Evolutionary conservation across 37 sponge, comb jelly and placozoan species (phyloP).

Genomic region (Axinella damicornis): DNA sequence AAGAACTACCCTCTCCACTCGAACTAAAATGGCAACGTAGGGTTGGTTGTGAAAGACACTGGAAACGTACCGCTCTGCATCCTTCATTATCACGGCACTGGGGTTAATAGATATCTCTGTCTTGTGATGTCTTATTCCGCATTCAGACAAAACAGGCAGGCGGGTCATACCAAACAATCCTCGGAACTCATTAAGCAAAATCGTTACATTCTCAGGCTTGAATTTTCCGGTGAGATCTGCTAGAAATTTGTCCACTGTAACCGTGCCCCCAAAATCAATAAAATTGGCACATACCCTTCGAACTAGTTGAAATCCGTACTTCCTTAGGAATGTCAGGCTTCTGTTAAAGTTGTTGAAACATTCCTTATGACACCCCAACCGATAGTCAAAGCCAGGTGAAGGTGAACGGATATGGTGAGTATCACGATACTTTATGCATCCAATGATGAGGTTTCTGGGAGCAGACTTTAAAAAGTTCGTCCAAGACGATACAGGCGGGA

Average conservation of each 20-base stretch:
- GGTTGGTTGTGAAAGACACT: not conserved
- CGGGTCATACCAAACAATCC: slow-evolving; percentile 55
- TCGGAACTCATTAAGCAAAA: slow-evolving; percentile 47
- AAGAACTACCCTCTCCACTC: slow-evolving; percentile 35
- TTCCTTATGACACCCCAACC: not conserved
- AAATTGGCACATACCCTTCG: slow-evolving; percentile 28
- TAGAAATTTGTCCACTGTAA: not conserved
- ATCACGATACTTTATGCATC: slow-evolving; percentile 36
- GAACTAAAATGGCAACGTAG: slow-evolving; percentile 18
- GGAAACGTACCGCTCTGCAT: slow-evolving; percentile 6
- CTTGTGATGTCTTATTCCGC: slow-evolving; percentile 13
- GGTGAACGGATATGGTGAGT: slow-evolving; percentile 21
- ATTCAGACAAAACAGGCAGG: slow-evolving; percentile 15
- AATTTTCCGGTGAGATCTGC: slow-evolving; percentile 6
- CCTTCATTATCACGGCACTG: slow-evolving; percentile 1
- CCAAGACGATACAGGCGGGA: slow-evolving; percentile 13
- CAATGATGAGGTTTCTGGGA: slow-evolving; percentile 27
- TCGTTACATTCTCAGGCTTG: slow-evolving; percentile 14
- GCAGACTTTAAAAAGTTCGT: slow-evolving; percentile 22
- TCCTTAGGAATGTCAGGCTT: not conserved
- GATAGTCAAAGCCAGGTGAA: slow-evolving; percentile 9
- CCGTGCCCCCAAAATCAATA: slow-evolving; percentile 9
- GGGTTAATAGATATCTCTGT: slow-evolving; percentile 1
- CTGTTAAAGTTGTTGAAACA: slow-evolving; percentile 20
- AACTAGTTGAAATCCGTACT: slow-evolving; percentile 28